Evolutionary conservation across 1,140 invertebrate genomes (phyloP).

Genomic region (Heterodera carotae): DNA sequence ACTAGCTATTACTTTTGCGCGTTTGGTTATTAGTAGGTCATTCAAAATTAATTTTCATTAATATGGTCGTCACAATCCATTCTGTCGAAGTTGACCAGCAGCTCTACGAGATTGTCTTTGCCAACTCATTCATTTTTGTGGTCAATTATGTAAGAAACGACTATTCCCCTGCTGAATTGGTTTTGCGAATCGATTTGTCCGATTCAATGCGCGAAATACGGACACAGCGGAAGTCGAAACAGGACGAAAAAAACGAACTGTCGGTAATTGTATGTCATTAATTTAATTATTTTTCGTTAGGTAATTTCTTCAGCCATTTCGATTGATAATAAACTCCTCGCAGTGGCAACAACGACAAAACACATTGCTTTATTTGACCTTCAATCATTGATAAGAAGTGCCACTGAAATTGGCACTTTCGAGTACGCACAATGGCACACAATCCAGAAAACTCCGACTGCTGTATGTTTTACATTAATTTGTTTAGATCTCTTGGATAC

Average conservation of each 20-base stretch:
- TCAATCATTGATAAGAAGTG: not conserved
- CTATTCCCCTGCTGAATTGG: not conserved
- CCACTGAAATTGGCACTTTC: not conserved
- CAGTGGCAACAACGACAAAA: slow-evolving; percentile 8
- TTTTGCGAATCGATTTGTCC: not conserved
- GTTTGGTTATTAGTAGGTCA: no score
- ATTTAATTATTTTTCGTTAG: not conserved
- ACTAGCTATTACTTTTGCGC: no score
- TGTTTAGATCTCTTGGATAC: no score
- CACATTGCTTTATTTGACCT: not conserved
- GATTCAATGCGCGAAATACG: not conserved
- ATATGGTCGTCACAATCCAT: not conserved
- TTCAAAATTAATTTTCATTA: no score
- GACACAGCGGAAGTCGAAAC: not conserved
- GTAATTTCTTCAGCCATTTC: not conserved
- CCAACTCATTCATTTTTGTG: not conserved
- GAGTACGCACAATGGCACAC: not conserved
- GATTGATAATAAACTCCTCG: not conserved
- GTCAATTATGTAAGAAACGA: not conserved
- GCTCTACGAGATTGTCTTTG: not conserved
- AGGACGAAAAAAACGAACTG: not conserved
- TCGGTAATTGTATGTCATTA: not conserved
- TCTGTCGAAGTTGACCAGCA: not conserved
- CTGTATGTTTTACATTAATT: not conserved
- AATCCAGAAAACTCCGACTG: not conserved